These are phyloP conservation scores for Tetramorium simillimum DNA, from an alignment of 1,140 invertebrate genomes.

Conservation along the genomic window DNA sequence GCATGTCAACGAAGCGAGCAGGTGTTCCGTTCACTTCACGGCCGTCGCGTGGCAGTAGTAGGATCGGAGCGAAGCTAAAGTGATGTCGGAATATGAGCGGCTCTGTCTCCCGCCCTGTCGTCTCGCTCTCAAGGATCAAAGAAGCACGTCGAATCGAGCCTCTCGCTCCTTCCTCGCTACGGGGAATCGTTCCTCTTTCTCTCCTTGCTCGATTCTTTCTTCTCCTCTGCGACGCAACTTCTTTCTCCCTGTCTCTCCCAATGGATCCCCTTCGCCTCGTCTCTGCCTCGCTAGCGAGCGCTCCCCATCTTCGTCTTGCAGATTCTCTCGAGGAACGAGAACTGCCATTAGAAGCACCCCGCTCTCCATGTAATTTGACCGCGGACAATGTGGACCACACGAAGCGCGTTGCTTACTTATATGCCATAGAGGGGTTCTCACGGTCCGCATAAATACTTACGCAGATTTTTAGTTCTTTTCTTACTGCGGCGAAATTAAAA, in stretches of 20 bases:
- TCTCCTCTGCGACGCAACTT: constrained; percentile 25
- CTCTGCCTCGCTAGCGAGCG: constrained; percentile 46
- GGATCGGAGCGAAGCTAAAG: constrained; percentile 73
- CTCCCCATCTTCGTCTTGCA: constrained; percentile 47
- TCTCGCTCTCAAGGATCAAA: constrained; percentile 55
- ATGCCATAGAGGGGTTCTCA: constrained; percentile 75
- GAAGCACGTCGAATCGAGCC: constrained; percentile 50
- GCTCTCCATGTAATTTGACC: constrained; percentile 83
- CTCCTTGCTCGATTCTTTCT: constrained; percentile 18
- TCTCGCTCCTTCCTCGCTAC: constrained; percentile 38
- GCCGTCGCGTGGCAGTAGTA: constrained; percentile 78
- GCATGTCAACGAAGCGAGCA: constrained; percentile 79
- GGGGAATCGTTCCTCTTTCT: constrained; percentile 17
- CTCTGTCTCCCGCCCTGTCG: constrained; percentile 45
- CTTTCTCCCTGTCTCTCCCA: not conserved
- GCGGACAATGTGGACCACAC: constrained; percentile 83
- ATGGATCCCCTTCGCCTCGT: constrained; percentile 10
- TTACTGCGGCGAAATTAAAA: not conserved
- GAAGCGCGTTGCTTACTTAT: constrained; percentile 78
- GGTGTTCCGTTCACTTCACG: constrained; percentile 78
- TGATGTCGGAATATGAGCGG: constrained; percentile 69
- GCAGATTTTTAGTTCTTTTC: constrained; percentile 9
- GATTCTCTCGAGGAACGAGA: constrained; percentile 76
- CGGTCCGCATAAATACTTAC: constrained; percentile 22
- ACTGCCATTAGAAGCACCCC: constrained; percentile 82